phyloP scores from a whole-genome alignment of 2,888 invertebrate species.

The Uropetala carovei region DNA sequence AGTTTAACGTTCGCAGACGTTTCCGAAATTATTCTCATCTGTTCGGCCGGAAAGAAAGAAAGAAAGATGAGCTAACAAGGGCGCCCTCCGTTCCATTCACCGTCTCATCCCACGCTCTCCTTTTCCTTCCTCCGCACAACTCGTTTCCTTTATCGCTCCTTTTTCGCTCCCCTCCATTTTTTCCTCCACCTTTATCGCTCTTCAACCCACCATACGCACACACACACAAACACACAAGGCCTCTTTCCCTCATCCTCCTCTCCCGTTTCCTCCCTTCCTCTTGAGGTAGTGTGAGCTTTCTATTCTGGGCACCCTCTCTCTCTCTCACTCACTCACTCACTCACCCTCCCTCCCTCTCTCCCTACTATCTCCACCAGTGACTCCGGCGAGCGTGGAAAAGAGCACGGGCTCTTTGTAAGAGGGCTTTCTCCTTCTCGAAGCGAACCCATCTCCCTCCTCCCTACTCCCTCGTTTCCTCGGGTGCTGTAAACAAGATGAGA shows the following conservation, averaged over 20 bases:
- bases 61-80: background rate
- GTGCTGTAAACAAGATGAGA: conserved; percentile 12
- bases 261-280: background rate
- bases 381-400: background rate
- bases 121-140: background rate
- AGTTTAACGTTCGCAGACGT: too few relatives aligned
- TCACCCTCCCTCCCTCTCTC: background rate
- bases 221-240: background rate
- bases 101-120: background rate
- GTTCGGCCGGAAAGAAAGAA: too few relatives aligned
- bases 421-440: background rate
- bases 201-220: background rate
- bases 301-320: conserved; percentile 36
- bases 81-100: background rate
- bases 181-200: background rate
- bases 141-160: background rate
- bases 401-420: too few relatives aligned
- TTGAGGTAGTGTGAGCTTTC: conserved; percentile 26
- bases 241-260: background rate
- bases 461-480: background rate
- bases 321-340: background rate
- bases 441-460: background rate
- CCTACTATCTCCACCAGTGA: conserved; percentile 12
- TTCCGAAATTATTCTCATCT: too few relatives aligned
- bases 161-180: background rate